Conservation (phyloP, 2,113 vertebrate genomes). For the Nothocercus julius region DNA sequence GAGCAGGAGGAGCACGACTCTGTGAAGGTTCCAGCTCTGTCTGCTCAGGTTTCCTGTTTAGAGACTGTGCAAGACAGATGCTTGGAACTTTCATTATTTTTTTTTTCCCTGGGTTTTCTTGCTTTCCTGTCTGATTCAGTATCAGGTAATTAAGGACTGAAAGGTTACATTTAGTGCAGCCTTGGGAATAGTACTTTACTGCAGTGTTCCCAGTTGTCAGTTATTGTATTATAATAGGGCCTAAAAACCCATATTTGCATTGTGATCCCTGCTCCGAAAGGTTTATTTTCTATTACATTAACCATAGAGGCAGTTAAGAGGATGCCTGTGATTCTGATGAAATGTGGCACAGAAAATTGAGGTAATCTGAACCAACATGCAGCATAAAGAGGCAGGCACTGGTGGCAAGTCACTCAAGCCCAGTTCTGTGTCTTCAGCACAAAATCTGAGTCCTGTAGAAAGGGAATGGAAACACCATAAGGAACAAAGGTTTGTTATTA, state of each 20-base stretch:
- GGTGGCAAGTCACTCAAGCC: neutral
- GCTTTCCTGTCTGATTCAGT: constrained; percentile 3
- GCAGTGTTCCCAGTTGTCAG: neutral
- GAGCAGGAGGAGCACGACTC: neutral
- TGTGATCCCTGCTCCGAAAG: neutral
- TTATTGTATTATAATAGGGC: neutral
- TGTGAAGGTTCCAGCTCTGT: neutral
- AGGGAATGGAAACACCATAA: neutral
- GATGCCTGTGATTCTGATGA: neutral
- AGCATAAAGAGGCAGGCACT: neutral
- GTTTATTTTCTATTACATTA: neutral
- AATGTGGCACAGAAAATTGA: neutral
- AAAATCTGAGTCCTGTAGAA: neutral
- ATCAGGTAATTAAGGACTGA: constrained; percentile 23
- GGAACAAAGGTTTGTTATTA: neutral
- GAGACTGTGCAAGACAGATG: neutral
- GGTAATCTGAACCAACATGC: neutral
- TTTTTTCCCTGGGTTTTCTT: neutral
- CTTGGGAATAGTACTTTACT: constrained; percentile 39
- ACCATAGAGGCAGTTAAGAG: neutral
- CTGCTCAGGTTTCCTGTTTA: neutral
- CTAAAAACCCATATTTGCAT: neutral
- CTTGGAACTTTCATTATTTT: neutral
- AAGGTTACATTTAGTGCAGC: constrained; percentile 42
- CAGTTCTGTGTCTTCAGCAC: accelerated